Conservation (phyloP, 2,797 vertebrate genomes). For the Poecilia wingei region DNA sequence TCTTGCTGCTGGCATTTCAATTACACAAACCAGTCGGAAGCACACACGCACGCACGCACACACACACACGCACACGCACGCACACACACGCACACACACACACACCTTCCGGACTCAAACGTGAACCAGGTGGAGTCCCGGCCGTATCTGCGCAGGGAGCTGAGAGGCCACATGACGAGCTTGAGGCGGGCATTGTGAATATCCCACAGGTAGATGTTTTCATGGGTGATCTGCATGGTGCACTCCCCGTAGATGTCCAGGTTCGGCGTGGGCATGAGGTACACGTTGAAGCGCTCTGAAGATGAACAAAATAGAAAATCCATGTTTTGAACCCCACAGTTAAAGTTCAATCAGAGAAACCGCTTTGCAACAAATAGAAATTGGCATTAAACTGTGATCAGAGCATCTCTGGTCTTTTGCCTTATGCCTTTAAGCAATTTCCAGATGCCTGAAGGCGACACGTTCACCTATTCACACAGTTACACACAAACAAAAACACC, state of each 20-base stretch:
- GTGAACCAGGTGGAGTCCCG: conserved; percentile 98
- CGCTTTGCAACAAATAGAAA: background rate
- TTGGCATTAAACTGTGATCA: background rate
- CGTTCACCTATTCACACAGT: background rate
- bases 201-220: conserved; percentile 99
- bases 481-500: background rate
- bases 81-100: background rate
- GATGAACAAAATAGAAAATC: conserved; percentile 5
- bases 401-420: background rate
- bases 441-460: background rate
- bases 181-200: conserved; percentile 97
- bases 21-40: conserved; percentile 3
- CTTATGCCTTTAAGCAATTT: background rate
- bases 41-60: conserved; percentile 50
- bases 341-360: background rate
- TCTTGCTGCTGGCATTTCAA: conserved; percentile 27
- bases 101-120: conserved; percentile 94
- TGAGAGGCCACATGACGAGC: conserved; percentile 98
- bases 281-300: conserved; percentile 97
- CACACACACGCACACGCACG: conserved; percentile 49
- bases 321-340: background rate
- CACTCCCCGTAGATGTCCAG: conserved; percentile 99
- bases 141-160: conserved; percentile 94
- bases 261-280: conserved; percentile 98
- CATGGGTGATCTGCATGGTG: conserved; percentile 99